Percentiles rank a stretch among this genome's conserved stretches.
Evolutionary conservation across 1,140 invertebrate genomes (phyloP).

Genomic region (Drosophila bocqueti): DNA sequence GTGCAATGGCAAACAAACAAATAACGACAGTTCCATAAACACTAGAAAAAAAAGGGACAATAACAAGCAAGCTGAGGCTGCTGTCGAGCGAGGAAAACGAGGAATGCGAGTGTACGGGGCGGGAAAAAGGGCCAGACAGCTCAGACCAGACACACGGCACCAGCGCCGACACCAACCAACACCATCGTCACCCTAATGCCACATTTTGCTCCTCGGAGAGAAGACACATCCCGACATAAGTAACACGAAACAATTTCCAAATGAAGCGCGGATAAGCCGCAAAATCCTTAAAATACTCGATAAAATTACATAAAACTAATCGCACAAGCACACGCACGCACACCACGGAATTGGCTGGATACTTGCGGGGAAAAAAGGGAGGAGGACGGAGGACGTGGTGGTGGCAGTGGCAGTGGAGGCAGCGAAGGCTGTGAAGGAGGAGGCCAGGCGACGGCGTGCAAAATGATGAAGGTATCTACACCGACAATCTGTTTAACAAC

Average conservation of each 20-base stretch:
- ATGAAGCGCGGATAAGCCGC: constrained; percentile 83
- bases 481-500: constrained; percentile 85
- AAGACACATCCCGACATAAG: constrained; percentile 64
- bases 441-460: constrained; percentile 50
- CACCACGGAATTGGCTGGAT: constrained; percentile 46
- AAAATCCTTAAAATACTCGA: constrained; percentile 85
- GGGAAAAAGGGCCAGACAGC: constrained; percentile 18
- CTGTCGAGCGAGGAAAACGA: constrained; percentile 22
- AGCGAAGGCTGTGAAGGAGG: not conserved
- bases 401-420: constrained; percentile 3
- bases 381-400: constrained; percentile 11
- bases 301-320: constrained; percentile 85
- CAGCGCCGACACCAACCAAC: constrained; percentile 4
- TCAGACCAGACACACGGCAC: constrained; percentile 20
- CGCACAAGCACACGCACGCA: constrained; percentile 71
- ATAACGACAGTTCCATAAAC: constrained; percentile 76
- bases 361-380: constrained; percentile 17
- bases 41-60: constrained; percentile 59
- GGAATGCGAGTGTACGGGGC: not conserved
- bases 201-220: constrained; percentile 30
- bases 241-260: constrained; percentile 83
- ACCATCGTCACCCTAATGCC: constrained; percentile 27
- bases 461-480: constrained; percentile 85
- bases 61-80: constrained; percentile 26
- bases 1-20: constrained; percentile 63